Evolutionary conservation across 1,140 invertebrate species (phyloP).

Genomic region (Camponotus vicinus): DNA sequence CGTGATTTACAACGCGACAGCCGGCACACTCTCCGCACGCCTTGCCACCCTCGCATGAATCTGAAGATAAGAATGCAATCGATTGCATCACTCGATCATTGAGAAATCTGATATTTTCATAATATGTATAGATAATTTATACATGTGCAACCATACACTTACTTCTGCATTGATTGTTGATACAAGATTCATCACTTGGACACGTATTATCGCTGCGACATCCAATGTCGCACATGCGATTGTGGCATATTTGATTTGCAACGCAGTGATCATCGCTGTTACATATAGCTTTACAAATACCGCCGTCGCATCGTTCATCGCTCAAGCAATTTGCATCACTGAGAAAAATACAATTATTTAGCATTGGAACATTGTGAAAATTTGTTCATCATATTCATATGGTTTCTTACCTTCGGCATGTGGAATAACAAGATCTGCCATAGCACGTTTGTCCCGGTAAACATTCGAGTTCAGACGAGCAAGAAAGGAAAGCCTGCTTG

Average conservation of each 20-base stretch:
- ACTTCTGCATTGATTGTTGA: constrained; percentile 94
- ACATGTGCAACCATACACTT: constrained; percentile 70
- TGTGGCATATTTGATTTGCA: constrained; percentile 94
- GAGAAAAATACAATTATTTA: constrained; percentile 74
- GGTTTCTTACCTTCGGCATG: constrained; percentile 89
- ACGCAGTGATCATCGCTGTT: constrained; percentile 94
- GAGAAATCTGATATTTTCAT: constrained; percentile 17
- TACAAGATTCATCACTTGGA: constrained; percentile 90
- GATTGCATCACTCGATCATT: background rate
- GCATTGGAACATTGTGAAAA: background rate
- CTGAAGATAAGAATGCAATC: constrained; percentile 83
- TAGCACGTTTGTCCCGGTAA: constrained; percentile 90
- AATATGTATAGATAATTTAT: background rate
- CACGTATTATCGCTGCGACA: constrained; percentile 94
- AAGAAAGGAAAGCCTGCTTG: constrained; percentile 89
- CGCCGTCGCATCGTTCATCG: constrained; percentile 93
- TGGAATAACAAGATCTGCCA: constrained; percentile 90
- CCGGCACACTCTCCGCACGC: constrained; percentile 94
- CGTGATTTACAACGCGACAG: constrained; percentile 93
- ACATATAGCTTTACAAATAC: constrained; percentile 93
- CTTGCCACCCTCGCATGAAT: constrained; percentile 91
- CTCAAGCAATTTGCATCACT: constrained; percentile 93
- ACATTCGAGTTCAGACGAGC: constrained; percentile 89
- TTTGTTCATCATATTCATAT: constrained; percentile 18
- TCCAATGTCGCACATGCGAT: constrained; percentile 93